Evolutionary conservation across 1,140 invertebrate species (phyloP).

Genomic region (Maconellicoccus hirsutus): DNA sequence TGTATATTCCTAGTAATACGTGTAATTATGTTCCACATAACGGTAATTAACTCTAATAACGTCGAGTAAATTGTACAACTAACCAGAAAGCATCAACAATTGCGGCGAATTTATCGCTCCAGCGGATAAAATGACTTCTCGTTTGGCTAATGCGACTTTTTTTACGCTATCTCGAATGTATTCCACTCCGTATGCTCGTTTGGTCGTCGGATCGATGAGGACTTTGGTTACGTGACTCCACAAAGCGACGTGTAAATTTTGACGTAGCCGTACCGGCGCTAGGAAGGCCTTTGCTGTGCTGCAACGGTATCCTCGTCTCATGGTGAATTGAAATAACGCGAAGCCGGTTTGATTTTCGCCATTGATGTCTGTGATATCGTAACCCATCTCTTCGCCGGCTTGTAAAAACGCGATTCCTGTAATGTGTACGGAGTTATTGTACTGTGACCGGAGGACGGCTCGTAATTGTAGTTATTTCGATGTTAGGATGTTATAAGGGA

Average conservation of each 20-base stretch:
- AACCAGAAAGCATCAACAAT: constrained; percentile 66
- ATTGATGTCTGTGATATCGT: constrained; percentile 64
- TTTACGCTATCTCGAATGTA: constrained; percentile 54
- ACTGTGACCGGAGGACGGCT: background rate
- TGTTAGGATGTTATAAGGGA: no score
- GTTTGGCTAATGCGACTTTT: constrained; percentile 51
- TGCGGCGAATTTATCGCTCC: constrained; percentile 68
- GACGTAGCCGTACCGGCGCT: constrained; percentile 54
- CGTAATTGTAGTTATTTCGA: no score
- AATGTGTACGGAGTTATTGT: background rate
- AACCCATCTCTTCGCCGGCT: constrained; percentile 82
- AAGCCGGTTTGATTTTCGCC: constrained; percentile 70
- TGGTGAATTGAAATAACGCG: constrained; percentile 67
- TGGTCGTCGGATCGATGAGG: constrained; percentile 55
- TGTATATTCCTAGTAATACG: background rate
- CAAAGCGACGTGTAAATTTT: constrained; percentile 60
- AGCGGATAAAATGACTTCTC: constrained; percentile 67
- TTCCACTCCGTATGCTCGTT: constrained; percentile 61
- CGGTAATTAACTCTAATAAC: background rate
- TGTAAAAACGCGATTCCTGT: constrained; percentile 61
- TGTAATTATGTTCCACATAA: background rate
- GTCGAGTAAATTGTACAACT: constrained; percentile 1
- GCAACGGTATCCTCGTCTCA: constrained; percentile 61
- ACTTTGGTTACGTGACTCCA: constrained; percentile 65
- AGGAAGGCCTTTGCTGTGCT: constrained; percentile 70